These are phyloP conservation scores for Drosophila basisetae DNA, from an alignment of 2,888 invertebrate species.

Conservation along the genomic window DNA sequence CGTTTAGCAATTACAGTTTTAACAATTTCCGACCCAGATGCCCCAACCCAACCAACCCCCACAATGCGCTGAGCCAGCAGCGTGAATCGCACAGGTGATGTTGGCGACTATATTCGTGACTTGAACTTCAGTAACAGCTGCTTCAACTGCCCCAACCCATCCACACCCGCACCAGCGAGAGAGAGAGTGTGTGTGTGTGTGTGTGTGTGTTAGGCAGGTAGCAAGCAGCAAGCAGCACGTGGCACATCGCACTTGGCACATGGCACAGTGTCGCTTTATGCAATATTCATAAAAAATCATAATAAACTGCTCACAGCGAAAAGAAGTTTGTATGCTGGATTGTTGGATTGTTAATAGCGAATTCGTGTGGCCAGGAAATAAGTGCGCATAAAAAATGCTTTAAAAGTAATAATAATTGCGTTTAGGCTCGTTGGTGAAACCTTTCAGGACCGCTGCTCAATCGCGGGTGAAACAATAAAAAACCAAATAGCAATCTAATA, in stretches of 20 bases:
- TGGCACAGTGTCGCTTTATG: slow-evolving; percentile 38
- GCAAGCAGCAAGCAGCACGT: slow-evolving; percentile 23
- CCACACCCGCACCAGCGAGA: neutral
- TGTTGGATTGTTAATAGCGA: slow-evolving; percentile 66
- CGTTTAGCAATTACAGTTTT: slow-evolving; percentile 83
- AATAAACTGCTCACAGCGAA: slow-evolving; percentile 32
- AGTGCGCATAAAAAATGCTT: slow-evolving; percentile 78
- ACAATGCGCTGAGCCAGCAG: slow-evolving; percentile 65
- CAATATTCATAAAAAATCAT: slow-evolving; percentile 54
- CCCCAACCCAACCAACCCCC: neutral
- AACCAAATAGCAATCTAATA: slow-evolving; percentile 83
- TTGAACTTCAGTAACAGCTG: slow-evolving; percentile 40
- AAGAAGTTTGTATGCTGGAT: slow-evolving; percentile 9
- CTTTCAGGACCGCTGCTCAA: slow-evolving; percentile 66
- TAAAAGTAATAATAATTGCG: slow-evolving; percentile 81
- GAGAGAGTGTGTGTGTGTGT: slow-evolving; percentile 6
- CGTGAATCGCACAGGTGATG: slow-evolving; percentile 71
- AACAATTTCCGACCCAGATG: slow-evolving; percentile 73
- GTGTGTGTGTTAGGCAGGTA: slow-evolving; percentile 3
- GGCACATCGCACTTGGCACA: slow-evolving; percentile 16
- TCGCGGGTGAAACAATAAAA: slow-evolving; percentile 84
- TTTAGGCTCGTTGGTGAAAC: slow-evolving; percentile 65
- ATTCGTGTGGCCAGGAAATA: slow-evolving; percentile 75
- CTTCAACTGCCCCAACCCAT: neutral
- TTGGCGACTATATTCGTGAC: slow-evolving; percentile 16